phyloP scores from a whole-genome alignment of 1,140 invertebrate genomes.

The Pentalonia nigronervosa region DNA sequence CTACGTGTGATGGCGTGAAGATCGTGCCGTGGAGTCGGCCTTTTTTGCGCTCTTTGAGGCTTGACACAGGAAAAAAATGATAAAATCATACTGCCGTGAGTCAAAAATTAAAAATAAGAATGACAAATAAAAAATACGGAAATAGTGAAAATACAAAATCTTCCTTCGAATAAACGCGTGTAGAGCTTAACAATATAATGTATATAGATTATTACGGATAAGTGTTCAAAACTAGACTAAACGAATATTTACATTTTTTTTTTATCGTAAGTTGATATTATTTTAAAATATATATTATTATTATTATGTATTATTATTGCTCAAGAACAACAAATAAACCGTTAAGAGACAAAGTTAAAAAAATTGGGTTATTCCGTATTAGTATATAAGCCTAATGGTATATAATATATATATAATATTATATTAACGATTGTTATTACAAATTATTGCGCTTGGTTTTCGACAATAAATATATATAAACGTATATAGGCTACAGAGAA shows the following conservation, averaged over 20 bases:
- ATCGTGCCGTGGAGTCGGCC: not conserved
- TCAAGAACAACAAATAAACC: conserved; percentile 25
- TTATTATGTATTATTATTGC: conserved; percentile 47
- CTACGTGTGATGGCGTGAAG: not conserved
- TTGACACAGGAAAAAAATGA: not conserved
- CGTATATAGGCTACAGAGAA: not conserved
- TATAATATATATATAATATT: conserved; percentile 40
- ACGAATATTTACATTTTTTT: conserved; percentile 8
- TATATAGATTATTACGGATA: conserved; percentile 19
- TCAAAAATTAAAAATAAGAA: conserved; percentile 4
- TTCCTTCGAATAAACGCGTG: not conserved
- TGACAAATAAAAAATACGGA: not conserved
- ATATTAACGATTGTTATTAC: conserved; percentile 43
- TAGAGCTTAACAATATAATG: not conserved
- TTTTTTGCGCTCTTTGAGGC: not conserved
- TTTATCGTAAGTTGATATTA: conserved; percentile 13
- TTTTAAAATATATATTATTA: not conserved
- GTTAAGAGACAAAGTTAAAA: conserved; percentile 30
- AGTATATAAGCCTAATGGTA: conserved; percentile 56
- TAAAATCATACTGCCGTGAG: not conserved
- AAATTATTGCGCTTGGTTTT: conserved; percentile 46
- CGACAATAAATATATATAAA: conserved; percentile 10
- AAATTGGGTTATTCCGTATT: conserved; percentile 28
- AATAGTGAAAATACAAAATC: conserved; percentile 28
- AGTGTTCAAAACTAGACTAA: not conserved